Base-by-base conservation (phyloP, 1,140 invertebrate species). In the Oryzaephilus surinamensis region DNA sequence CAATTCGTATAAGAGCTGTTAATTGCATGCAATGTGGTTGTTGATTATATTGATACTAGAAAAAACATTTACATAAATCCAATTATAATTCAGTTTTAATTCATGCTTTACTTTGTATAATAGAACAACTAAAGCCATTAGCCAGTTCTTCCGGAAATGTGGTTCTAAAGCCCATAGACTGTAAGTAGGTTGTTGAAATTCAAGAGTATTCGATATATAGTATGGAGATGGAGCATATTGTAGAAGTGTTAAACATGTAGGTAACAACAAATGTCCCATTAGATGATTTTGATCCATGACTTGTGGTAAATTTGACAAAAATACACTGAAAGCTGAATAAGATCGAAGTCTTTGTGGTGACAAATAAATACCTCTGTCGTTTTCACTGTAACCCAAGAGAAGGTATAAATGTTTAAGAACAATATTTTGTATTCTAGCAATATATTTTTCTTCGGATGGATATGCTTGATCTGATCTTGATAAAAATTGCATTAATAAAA, bases 291-390 rank as follows among this genome's bases (percentile, higher is more conserved):
- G 85, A 62, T 98, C 92, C 49, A 97, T 57, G 13, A 97, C 74
- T 76, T 97, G 82, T 0, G 92, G 88, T 29, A 97, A 63, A 58
- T 91, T 93, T 12, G 87, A 79, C 52, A 99, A 65, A 57, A 96
- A 98, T 4, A 91, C 89, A 64, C 94, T 97, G 64, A 97, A 97
- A 1, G 94, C 88, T 4, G 93, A 80, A 1, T 92, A 96, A 35
- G 77, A 70, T 57, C 91, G 74, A 24, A 98, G 61, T 52, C 81
- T 78, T 45, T 83, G 71, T 1, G 95, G 90, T n/a, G 88, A 76
- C 10, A 95, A 77, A 51, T 89, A 89, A 58, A 98, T 97, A 7
- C 68, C 73, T 58, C 84, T 86, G 48, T 98, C 95, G 26, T 76
- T 79, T 42, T 84, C 79, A 66, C 90, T 96, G 59, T 94, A 97